Base-by-base conservation (phyloP, 2,113 vertebrate species). In the Nibea albiflora region DNA sequence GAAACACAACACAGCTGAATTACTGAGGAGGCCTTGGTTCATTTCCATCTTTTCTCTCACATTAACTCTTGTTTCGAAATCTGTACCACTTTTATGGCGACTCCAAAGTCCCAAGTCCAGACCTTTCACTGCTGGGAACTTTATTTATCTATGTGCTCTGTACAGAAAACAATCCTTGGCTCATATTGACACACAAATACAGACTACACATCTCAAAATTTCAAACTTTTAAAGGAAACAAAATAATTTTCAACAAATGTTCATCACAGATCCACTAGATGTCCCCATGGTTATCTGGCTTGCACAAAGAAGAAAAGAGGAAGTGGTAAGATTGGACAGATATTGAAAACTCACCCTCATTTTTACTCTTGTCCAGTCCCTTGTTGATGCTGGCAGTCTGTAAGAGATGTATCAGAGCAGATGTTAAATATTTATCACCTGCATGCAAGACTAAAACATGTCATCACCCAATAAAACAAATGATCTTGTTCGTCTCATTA, bases 351-450 rank as follows among this genome's bases (percentile, higher is more conserved):
- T 87, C 86, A 95, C 94, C 93, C 19, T 94, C 93, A 90, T 95
- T 93, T 88, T 86, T 87, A 80, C 89, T 90, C 85, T 93, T 94
- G 20, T 89, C 91, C 86, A 79, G 84, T 24, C 88, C 91, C 72
- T 93, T 93, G 83, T 89, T 92, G 89, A 95, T 93, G 83, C 89
- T 90, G 76, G 93, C 92, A 80, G 91, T 89, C 94, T 95, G 85
- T 5, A 75, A 81, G 70, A 85, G 39, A 83, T 50, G 3, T 26
- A 76, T 69, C 26, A 72, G n/a, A 83, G 0, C 16, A 28, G 5
- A 24, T 49, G 64, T 77, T 67, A 62, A 68, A 53, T 17, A 57
- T 44, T 28, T 63, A 1, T 57, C 4, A 60, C 6, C 31, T 47
- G n/a, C 6, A 44, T 22, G 11, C n/a, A 66, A 17, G 7, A 42